phyloP scores from a whole-genome alignment of 2,888 invertebrate genomes.

The Trissonchulus sp. region DNA sequence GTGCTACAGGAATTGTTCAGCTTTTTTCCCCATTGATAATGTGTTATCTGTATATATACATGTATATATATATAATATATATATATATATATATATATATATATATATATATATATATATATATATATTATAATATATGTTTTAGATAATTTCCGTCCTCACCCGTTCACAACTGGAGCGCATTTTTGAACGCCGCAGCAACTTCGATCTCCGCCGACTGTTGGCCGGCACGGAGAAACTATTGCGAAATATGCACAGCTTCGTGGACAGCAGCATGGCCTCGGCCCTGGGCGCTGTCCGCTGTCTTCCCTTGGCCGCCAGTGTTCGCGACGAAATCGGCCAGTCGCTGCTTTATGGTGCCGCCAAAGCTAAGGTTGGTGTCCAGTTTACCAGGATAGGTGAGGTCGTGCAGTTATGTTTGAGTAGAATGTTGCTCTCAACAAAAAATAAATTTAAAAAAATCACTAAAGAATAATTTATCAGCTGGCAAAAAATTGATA shows the following conservation, averaged over 20 bases:
- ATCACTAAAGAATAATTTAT: no score
- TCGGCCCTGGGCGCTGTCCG: constrained; percentile 67
- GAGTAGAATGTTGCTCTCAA: no score
- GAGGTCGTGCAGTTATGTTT: no score
- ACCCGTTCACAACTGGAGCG: constrained; percentile 77
- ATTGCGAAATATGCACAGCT: constrained; percentile 76
- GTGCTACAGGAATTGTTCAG: no score
- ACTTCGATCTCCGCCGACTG: constrained; percentile 83
- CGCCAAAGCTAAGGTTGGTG: constrained; percentile 60
- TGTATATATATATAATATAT: no score
- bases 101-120: constrained; percentile 46
- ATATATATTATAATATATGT: no score
- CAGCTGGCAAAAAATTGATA: no score
- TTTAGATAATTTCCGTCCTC: constrained; percentile 66
- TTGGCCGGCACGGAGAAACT: constrained; percentile 86
- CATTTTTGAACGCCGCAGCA: constrained; percentile 84
- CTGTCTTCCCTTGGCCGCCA: constrained; percentile 72
- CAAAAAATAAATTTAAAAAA: no score
- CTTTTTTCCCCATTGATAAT: no score
- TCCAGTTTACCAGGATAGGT: no score
- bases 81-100: constrained; percentile 27
- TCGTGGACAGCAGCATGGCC: constrained; percentile 77
- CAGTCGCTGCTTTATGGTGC: constrained; percentile 69
- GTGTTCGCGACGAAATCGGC: constrained; percentile 74
- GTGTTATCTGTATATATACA: no score